Evolutionary conservation across 1,140 invertebrate species (phyloP).

Genomic region (Drosophila azteca): DNA sequence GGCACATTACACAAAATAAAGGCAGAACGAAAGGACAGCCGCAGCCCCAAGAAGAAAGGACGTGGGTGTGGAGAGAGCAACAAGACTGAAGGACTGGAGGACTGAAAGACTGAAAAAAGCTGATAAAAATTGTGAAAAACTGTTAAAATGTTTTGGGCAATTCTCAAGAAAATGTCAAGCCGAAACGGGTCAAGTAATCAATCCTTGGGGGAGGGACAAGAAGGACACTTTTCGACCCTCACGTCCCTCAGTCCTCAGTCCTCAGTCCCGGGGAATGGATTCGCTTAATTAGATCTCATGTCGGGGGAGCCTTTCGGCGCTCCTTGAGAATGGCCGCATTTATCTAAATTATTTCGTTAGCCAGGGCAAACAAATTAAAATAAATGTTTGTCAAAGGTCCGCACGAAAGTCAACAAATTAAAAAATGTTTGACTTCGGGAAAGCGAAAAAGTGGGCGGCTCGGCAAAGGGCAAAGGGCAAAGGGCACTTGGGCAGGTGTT

Average conservation of each 20-base stretch:
- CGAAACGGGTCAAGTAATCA: slow-evolving; percentile 54
- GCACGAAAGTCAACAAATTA: slow-evolving; percentile 67
- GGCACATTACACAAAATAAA: slow-evolving; percentile 68
- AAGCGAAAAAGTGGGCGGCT: background rate
- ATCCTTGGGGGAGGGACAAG: slow-evolving; percentile 40
- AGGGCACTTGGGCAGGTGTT: slow-evolving; percentile 57
- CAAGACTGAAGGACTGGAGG: slow-evolving; percentile 11
- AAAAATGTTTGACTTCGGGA: slow-evolving; percentile 53
- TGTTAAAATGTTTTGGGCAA: slow-evolving; percentile 56
- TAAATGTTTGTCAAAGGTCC: slow-evolving; percentile 60
- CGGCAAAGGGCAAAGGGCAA: slow-evolving; percentile 31
- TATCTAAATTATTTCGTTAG: slow-evolving; percentile 76
- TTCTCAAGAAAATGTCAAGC: slow-evolving; percentile 48
- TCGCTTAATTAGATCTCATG: slow-evolving; percentile 63
- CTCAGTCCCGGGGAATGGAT: slow-evolving; percentile 5
- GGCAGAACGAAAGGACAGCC: slow-evolving; percentile 6
- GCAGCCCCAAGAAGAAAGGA: background rate
- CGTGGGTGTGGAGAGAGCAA: slow-evolving; percentile 2
- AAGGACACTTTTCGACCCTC: slow-evolving; percentile 29
- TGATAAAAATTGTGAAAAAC: slow-evolving; percentile 69
- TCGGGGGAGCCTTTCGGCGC: slow-evolving; percentile 7
- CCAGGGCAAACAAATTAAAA: slow-evolving; percentile 70
- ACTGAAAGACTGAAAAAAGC: slow-evolving; percentile 21
- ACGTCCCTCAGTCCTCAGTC: too few relatives aligned
- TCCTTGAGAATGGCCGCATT: slow-evolving; percentile 41